Percentiles rank a stretch among this genome's conserved stretches.
Evolutionary conservation across 2,797 vertebrate species (phyloP).

Genomic region (Neoniphon sammara): DNA sequence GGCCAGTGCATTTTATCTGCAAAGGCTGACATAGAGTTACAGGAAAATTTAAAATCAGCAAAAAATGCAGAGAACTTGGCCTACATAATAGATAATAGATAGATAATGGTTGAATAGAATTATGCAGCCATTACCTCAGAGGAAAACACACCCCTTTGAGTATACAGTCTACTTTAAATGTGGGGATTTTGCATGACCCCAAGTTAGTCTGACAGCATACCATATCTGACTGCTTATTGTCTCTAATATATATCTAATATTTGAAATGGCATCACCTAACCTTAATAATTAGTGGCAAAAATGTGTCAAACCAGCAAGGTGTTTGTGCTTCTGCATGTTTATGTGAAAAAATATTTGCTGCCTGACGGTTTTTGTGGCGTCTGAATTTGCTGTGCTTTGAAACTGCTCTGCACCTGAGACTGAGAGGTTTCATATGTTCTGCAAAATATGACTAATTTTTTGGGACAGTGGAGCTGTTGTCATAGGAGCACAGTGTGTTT

Average conservation of each 20-base stretch:
- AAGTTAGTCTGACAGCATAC: no score
- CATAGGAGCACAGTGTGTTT: constrained; percentile 51
- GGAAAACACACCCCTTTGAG: no score
- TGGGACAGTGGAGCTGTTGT: constrained; percentile 26
- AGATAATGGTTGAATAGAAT: no score
- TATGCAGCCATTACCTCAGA: no score
- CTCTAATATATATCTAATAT: background rate
- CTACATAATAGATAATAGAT: no score
- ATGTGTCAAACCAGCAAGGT: background rate
- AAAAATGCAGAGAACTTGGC: no score
- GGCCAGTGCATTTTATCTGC: no score
- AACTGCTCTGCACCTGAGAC: background rate
- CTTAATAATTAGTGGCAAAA: background rate
- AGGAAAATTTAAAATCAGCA: no score
- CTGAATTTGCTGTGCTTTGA: background rate
- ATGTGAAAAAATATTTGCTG: background rate
- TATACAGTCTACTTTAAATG: no score
- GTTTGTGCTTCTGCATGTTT: background rate
- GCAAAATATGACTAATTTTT: background rate
- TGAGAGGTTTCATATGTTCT: background rate
- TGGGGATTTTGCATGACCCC: no score
- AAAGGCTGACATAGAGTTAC: no score
- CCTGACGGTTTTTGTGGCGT: background rate
- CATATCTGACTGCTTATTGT: no score
- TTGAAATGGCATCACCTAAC: background rate